Percentiles rank a stretch among this genome's conserved stretches.
These are phyloP conservation scores for Platichthys stellatus DNA, from an alignment of 2,113 vertebrate species.

Conservation along the genomic window DNA sequence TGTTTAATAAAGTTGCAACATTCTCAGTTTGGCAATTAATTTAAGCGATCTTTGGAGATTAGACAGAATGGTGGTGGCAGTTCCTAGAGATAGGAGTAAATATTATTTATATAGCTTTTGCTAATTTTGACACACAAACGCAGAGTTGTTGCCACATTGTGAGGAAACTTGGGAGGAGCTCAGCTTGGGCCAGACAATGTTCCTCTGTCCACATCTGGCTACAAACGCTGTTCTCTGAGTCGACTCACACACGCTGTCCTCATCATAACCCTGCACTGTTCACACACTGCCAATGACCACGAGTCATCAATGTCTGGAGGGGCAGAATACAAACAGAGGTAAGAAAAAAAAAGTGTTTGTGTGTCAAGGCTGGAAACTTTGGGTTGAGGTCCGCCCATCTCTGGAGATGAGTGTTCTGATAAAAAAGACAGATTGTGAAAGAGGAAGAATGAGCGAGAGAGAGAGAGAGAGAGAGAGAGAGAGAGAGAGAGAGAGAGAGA, in stretches of 20 bases:
- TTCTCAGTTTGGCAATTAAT: neutral
- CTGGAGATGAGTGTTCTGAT: slow-evolving; percentile 46
- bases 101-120: slow-evolving; percentile 7
- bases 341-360: slow-evolving; percentile 35
- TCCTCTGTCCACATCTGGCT: slow-evolving; percentile 75
- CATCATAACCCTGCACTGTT: slow-evolving; percentile 56
- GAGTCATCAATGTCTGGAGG: slow-evolving; percentile 50
- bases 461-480: slow-evolving; percentile 26
- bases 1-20: neutral
- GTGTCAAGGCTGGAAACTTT: slow-evolving; percentile 56
- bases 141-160: slow-evolving; percentile 27
- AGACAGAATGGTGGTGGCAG: neutral
- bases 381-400: slow-evolving; percentile 45
- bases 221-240: slow-evolving; percentile 55
- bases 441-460: slow-evolving; percentile 16
- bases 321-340: slow-evolving; percentile 48
- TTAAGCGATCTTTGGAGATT: neutral
- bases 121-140: slow-evolving; percentile 3
- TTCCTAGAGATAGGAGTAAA: neutral
- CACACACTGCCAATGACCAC: slow-evolving; percentile 47
- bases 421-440: slow-evolving; percentile 59
- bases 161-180: slow-evolving; percentile 51
- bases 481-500: slow-evolving; percentile 29
- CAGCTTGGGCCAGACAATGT: slow-evolving; percentile 58
- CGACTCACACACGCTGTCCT: slow-evolving; percentile 60